These are phyloP conservation scores for Andrena camellia DNA, from an alignment of 2,888 invertebrate genomes.

Conservation along the genomic window DNA sequence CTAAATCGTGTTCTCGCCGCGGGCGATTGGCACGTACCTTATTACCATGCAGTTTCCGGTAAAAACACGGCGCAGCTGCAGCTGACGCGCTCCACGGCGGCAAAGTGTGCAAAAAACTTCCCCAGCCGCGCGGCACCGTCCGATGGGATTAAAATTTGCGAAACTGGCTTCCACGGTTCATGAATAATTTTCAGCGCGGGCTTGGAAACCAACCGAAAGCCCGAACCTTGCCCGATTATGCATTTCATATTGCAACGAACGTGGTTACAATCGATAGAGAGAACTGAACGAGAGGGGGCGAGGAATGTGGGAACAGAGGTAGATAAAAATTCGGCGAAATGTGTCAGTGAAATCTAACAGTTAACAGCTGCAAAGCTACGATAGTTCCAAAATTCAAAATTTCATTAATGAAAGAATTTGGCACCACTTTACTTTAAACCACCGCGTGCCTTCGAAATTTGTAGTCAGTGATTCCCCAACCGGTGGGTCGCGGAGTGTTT, in stretches of 20 bases:
- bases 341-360: neutral
- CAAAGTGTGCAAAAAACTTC: constrained; percentile 33
- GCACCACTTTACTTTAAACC: too few species aligned
- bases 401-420: too few species aligned
- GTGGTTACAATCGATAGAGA: neutral
- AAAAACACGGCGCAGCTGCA: constrained; percentile 61
- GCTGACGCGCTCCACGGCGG: constrained; percentile 45
- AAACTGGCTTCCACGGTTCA: constrained; percentile 37
- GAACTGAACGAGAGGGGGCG: neutral
- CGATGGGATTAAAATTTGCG: constrained; percentile 51
- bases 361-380: neutral
- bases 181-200: constrained; percentile 46
- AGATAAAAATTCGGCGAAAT: neutral
- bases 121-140: constrained; percentile 1
- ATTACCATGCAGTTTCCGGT: constrained; percentile 59
- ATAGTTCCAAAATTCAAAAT: too few species aligned
- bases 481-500: too few species aligned
- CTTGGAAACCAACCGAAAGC: neutral
- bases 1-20: constrained; percentile 44
- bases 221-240: too few species aligned
- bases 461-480: too few species aligned
- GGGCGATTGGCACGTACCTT: constrained; percentile 52
- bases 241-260: constrained; percentile 1
- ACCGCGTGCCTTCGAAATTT: too few species aligned
- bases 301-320: neutral